Evolutionary conservation across 2,888 invertebrate species (phyloP).

Genomic region (Tetragonisca angustula): DNA sequence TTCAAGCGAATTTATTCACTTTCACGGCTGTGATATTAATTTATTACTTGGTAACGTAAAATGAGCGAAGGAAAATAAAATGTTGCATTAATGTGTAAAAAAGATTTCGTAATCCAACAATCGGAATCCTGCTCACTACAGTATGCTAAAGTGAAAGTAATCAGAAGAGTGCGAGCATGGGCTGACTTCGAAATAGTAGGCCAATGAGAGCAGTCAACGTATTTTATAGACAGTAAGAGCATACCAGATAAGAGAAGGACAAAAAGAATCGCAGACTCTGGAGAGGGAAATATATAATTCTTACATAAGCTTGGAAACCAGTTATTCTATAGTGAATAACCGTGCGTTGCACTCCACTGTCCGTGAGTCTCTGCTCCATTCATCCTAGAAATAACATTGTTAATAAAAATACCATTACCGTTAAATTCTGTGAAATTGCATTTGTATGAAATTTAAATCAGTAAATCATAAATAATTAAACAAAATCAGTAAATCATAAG

Average conservation of each 20-base stretch:
- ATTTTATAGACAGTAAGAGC: conserved; percentile 17
- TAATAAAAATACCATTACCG: background rate
- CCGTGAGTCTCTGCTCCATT: background rate
- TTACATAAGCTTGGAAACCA: conserved; percentile 22
- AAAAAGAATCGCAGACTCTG: background rate
- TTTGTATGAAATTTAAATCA: background rate
- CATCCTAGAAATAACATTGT: background rate
- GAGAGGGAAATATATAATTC: conserved; percentile 41
- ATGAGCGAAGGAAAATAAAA: too few species aligned
- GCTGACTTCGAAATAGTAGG: background rate
- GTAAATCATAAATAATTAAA: background rate
- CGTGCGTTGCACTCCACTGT: background rate
- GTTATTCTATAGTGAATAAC: conserved; percentile 32
- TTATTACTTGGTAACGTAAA: too few species aligned
- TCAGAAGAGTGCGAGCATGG: background rate
- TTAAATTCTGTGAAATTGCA: background rate
- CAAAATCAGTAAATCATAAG: too few species aligned
- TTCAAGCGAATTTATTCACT: too few species aligned
- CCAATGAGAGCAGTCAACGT: conserved; percentile 28
- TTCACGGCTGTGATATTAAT: too few species aligned
- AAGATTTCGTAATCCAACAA: background rate
- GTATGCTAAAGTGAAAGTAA: conserved; percentile 46
- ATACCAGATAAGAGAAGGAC: conserved; percentile 10
- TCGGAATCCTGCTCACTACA: background rate
- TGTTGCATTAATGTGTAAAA: too few species aligned